Base-by-base conservation (phyloP, 2,113 vertebrate species). In the Corythoichthys haematopterus region DNA sequence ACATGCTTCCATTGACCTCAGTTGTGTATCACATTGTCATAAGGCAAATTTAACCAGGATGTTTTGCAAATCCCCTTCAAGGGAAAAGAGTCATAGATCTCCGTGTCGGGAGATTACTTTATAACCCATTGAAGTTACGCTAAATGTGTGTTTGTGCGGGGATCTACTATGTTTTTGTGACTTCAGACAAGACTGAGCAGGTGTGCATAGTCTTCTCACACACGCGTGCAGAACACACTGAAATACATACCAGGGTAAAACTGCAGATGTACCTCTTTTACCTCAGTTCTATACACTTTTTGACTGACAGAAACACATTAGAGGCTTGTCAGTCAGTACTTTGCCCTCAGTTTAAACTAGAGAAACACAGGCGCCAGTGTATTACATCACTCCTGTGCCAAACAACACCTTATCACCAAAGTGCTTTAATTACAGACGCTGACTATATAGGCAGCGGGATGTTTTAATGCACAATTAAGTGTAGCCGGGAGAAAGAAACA, bases 131-230 rank as follows among this genome's bases (percentile, higher is more conserved):
- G 63, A 64, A 65, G 53, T 55, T 45, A 33, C 15, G 63, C 64
- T 62, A 15, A 8, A 56, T 64, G 64, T 68, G 61, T 67, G 57
- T 58, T 47, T 50, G 66, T 61, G 36, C 61, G 46, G 47, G 16
- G 43, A 64, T 53, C 60, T 57, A 50, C 20, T 63, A 59, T 78
- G 64, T 78, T 35, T 62, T 9, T 35, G 1, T 56, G 52, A 67
- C 67, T 52, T 67, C 52, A 47, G 69, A 84, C 85, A 84, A 83
- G 87, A 85, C 85, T 64, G 82, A 84, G 77, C 85, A 87, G 65
- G 80, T 67, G 70, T 69, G 69, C 8, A 47, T 9, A 60, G 40
- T 51, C 43, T 45, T 20, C 37, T 64, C 13, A 35, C 6, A 63
- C 6, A 74, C 48, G 71, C 48, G 62, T 65, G 57, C 51, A 68